These are phyloP conservation scores for Cerceris ruficornis DNA, from an alignment of 2,888 invertebrate species.

Conservation along the genomic window DNA sequence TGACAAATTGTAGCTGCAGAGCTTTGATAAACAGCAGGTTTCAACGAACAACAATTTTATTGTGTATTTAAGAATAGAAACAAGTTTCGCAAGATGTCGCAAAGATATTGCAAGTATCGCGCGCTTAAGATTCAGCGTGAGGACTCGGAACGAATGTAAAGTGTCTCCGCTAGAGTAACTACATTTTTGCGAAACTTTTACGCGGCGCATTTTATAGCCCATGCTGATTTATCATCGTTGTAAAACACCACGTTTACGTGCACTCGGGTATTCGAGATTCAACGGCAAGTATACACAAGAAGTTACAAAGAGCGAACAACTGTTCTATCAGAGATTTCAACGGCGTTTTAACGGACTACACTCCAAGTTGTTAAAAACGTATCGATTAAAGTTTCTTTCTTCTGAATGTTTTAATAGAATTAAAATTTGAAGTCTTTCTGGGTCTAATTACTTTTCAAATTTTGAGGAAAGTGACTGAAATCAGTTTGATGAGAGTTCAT, in stretches of 20 bases:
- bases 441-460: too few relatives aligned
- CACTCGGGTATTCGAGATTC: slow-evolving; percentile 13
- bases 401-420: too few relatives aligned
- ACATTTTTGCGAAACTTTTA: slow-evolving; percentile 11
- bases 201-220: slow-evolving; percentile 26
- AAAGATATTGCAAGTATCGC: slow-evolving; percentile 1
- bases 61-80: background rate
- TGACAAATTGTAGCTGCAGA: too few relatives aligned
- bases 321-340: too few relatives aligned
- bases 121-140: background rate
- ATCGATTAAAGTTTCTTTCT: too few relatives aligned
- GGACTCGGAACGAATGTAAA: background rate
- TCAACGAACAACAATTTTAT: background rate
- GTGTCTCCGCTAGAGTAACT: slow-evolving; percentile 12
- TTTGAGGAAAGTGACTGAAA: too few relatives aligned
- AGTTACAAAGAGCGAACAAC: too few relatives aligned
- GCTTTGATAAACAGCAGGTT: too few relatives aligned
- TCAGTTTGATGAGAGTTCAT: too few relatives aligned
- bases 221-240: slow-evolving; percentile 37
- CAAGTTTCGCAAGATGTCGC: background rate
- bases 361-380: too few relatives aligned
- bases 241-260: slow-evolving; percentile 17
- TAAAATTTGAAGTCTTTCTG: too few relatives aligned
- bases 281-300: background rate
- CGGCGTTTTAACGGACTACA: too few relatives aligned